Conservation (phyloP, 2,888 invertebrate species). For the Amblyjoppa proteus region DNA sequence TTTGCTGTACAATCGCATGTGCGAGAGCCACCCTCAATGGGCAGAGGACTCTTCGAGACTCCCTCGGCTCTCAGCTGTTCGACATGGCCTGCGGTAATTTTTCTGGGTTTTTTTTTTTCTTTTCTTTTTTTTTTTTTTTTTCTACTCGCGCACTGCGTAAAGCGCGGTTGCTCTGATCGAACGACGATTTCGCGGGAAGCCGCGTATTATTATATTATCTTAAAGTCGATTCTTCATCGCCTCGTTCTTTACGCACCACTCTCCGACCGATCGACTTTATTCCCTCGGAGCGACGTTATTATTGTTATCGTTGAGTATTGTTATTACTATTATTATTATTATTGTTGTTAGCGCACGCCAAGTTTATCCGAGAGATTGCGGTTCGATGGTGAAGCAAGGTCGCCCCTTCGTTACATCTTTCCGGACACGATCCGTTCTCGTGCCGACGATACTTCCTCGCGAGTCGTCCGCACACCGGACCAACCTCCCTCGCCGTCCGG, state of each 20-base stretch:
- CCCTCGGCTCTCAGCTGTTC: constrained; percentile 33
- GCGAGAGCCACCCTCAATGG: not conserved
- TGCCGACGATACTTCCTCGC: not conserved
- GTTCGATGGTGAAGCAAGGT: constrained; percentile 4
- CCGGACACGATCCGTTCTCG: constrained; percentile 1
- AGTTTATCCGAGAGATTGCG: not conserved
- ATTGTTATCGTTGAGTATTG: too few species aligned
- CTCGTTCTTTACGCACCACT: not conserved
- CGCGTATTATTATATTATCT: not conserved
- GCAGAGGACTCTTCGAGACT: not conserved
- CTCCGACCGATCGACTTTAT: not conserved
- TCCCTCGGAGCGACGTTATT: not conserved
- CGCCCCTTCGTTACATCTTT: constrained; percentile 62
- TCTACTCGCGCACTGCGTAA: constrained; percentile 16
- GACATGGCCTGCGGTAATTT: not conserved
- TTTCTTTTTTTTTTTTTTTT: too few species aligned
- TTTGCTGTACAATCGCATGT: not conserved
- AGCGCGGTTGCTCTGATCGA: not conserved
- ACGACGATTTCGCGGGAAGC: constrained; percentile 26
- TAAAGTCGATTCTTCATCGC: not conserved
- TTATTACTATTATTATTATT: not conserved
- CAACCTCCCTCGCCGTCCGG: not conserved
- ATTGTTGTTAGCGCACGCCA: not conserved
- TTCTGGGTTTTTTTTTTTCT: not conserved
- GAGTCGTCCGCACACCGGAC: not conserved